Conservation (phyloP, 2,113 vertebrate genomes). For the Furnarius figulus region DNA sequence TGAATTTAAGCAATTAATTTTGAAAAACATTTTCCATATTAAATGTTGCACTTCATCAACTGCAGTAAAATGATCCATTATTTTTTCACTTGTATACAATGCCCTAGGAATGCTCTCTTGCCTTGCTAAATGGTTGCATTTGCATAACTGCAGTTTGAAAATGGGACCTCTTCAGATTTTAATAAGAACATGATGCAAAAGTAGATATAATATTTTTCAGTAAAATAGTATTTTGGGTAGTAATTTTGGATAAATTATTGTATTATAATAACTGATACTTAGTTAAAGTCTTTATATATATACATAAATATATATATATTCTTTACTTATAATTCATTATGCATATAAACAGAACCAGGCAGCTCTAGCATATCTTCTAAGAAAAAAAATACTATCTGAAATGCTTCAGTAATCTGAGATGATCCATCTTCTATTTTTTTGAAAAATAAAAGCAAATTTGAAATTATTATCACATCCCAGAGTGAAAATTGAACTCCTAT, state of each 20-base stretch:
- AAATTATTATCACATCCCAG: not conserved
- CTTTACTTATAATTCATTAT: not conserved
- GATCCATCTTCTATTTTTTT: not conserved
- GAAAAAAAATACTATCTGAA: not conserved
- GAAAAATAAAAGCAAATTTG: conserved; percentile 33
- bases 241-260: conserved; percentile 16
- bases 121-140: not conserved
- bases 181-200: not conserved
- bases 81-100: not conserved
- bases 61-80: not conserved
- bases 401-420: not conserved
- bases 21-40: not conserved
- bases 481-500: not conserved
- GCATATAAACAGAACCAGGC: not conserved
- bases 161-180: not conserved
- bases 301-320: not conserved
- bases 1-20: not conserved
- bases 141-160: conserved; percentile 20
- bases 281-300: too few species aligned
- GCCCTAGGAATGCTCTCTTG: conserved; percentile 1
- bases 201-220: not conserved
- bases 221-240: not conserved
- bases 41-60: not conserved
- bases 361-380: not conserved
- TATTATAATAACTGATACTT: not conserved